phyloP scores from a whole-genome alignment of 2,888 invertebrate species.

The Aspidiotus rigidus region DNA sequence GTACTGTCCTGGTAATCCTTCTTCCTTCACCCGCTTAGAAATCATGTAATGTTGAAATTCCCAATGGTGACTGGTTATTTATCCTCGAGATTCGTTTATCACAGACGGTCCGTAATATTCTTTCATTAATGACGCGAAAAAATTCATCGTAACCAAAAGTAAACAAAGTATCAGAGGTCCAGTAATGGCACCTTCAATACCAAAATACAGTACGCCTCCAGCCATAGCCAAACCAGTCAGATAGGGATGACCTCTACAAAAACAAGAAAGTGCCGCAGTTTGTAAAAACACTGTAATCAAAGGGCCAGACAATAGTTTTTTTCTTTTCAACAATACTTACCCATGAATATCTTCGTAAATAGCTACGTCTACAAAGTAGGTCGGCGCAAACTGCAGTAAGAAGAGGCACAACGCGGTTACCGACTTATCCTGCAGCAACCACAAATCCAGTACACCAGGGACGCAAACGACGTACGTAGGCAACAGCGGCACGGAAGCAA shows the following conservation, averaged over 20 bases:
- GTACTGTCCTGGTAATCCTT: no score
- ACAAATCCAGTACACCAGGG: slow-evolving; percentile 88
- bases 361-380: slow-evolving; percentile 84
- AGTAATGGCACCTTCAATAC: slow-evolving; percentile 92
- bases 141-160: slow-evolving; percentile 82
- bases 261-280: slow-evolving; percentile 4
- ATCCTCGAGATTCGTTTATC: background rate
- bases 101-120: slow-evolving; percentile 42
- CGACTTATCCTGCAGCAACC: slow-evolving; percentile 81
- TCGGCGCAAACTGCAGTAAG: slow-evolving; percentile 77
- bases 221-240: slow-evolving; percentile 93
- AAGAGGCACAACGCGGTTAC: slow-evolving; percentile 72
- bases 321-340: slow-evolving; percentile 47
- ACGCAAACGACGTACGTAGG: slow-evolving; percentile 93
- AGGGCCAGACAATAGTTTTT: background rate
- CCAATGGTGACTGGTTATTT: no score
- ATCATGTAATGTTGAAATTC: no score
- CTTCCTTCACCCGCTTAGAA: no score
- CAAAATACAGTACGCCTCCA: slow-evolving; percentile 94
- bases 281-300: background rate
- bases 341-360: slow-evolving; percentile 97
- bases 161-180: slow-evolving; percentile 92
- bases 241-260: slow-evolving; percentile 80
- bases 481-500: slow-evolving; percentile 92
- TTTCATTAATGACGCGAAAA: slow-evolving; percentile 61